These are phyloP conservation scores for Telmatochromis sp. DNA, from an alignment of 2,113 vertebrate genomes.

Conservation along the genomic window DNA sequence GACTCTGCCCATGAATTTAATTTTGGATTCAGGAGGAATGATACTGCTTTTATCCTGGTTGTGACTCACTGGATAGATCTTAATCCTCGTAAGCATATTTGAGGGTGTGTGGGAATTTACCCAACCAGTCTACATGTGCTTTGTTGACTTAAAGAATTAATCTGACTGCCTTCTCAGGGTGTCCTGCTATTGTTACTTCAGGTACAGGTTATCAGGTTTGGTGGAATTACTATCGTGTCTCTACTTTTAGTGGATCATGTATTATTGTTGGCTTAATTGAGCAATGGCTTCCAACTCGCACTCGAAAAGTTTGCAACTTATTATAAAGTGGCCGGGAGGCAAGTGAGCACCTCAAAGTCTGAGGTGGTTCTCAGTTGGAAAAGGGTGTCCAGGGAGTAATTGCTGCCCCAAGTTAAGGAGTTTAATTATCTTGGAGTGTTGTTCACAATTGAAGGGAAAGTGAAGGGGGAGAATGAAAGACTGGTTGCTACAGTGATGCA, in stretches of 20 bases:
- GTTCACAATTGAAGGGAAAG: neutral
- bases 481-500: neutral
- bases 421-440: neutral
- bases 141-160: neutral
- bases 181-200: neutral
- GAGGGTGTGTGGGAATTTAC: neutral
- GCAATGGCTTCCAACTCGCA: neutral
- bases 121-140: neutral
- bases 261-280: neutral
- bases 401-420: neutral
- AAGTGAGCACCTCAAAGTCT: neutral
- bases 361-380: neutral
- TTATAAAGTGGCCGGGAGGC: neutral
- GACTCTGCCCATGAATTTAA: neutral
- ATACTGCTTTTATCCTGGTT: neutral
- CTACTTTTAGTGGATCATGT: neutral
- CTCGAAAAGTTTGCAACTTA: neutral
- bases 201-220: neutral
- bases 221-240: neutral
- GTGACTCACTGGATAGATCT: neutral
- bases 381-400: neutral
- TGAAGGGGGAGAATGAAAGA: neutral
- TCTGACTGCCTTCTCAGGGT: neutral
- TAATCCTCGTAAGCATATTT: neutral
- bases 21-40: neutral